Evolutionary conservation across 2,888 invertebrate species (phyloP).

Genomic region (Vandiemenella viatica): DNA sequence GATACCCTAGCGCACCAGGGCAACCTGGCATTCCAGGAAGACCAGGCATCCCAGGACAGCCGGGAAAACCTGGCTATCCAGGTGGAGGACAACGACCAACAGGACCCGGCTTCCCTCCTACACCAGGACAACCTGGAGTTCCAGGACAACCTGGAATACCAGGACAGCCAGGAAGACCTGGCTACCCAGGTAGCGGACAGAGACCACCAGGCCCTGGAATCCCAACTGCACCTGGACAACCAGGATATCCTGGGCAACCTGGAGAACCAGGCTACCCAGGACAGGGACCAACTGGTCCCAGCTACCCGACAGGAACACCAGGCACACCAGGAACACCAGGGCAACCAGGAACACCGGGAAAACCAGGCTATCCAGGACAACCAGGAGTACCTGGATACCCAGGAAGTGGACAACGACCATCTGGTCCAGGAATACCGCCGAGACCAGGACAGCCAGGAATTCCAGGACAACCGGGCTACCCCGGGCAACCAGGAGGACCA

Average conservation of each 20-base stretch:
- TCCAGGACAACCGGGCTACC: too few species aligned
- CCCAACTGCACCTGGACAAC: constrained; percentile 10
- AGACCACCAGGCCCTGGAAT: constrained; percentile 5
- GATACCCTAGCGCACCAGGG: constrained; percentile 15
- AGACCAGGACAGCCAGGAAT: too few species aligned
- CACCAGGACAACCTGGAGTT: constrained; percentile 13
- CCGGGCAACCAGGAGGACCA: too few species aligned
- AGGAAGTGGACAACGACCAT: too few species aligned
- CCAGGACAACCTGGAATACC: constrained; percentile 23
- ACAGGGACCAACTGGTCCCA: too few species aligned
- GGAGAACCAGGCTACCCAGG: constrained; percentile 9
- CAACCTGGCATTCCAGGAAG: constrained; percentile 8
- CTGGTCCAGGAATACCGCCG: too few species aligned
- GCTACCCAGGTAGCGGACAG: constrained; percentile 17
- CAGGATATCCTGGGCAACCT: constrained; percentile 1
- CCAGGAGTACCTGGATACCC: too few species aligned
- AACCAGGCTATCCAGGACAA: too few species aligned
- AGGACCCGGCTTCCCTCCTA: constrained; percentile 23
- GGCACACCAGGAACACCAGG: too few species aligned
- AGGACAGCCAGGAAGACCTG: constrained; percentile 15
- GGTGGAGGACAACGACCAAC: constrained; percentile 17
- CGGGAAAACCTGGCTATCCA: constrained; percentile 18
- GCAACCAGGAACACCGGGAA: too few species aligned
- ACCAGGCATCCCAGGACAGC: constrained; percentile 8
- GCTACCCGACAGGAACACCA: too few species aligned